phyloP scores from a whole-genome alignment of 2,113 vertebrate genomes.

The Macquaria australasica region DNA sequence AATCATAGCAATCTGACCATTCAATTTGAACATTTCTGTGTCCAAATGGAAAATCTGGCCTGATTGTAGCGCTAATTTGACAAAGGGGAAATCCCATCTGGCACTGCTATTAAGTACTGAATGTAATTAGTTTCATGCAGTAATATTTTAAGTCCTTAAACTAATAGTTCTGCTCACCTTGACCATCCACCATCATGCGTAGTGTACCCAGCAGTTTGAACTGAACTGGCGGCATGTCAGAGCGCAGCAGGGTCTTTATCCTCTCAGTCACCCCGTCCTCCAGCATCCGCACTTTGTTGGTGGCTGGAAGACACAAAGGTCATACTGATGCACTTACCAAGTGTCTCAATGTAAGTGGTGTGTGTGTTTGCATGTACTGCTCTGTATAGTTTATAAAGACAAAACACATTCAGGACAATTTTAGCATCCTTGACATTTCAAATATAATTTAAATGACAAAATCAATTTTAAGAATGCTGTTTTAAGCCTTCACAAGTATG shows the following conservation, averaged over 20 bases:
- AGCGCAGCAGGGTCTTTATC: conserved; percentile 87
- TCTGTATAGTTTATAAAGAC: not conserved
- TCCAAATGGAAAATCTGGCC: no score
- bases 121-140: not conserved
- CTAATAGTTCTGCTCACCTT: conserved; percentile 77
- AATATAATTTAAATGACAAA: not conserved
- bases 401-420: not conserved
- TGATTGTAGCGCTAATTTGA: no score
- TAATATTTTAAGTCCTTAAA: not conserved
- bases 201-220: conserved; percentile 90
- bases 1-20: no score
- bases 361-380: not conserved
- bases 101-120: not conserved
- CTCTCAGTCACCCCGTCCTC: conserved; percentile 85
- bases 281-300: conserved; percentile 89
- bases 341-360: not conserved
- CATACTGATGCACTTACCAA: not conserved
- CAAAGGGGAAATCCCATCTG: no score
- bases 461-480: not conserved
- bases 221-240: conserved; percentile 90
- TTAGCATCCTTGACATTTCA: not conserved
- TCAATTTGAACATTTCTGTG: no score
- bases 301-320: conserved; percentile 64
- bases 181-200: conserved; percentile 90
- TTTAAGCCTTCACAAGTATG: no score